These are phyloP conservation scores for Drosophila malerkotliana DNA, from an alignment of 1,140 invertebrate species.

Conservation along the genomic window DNA sequence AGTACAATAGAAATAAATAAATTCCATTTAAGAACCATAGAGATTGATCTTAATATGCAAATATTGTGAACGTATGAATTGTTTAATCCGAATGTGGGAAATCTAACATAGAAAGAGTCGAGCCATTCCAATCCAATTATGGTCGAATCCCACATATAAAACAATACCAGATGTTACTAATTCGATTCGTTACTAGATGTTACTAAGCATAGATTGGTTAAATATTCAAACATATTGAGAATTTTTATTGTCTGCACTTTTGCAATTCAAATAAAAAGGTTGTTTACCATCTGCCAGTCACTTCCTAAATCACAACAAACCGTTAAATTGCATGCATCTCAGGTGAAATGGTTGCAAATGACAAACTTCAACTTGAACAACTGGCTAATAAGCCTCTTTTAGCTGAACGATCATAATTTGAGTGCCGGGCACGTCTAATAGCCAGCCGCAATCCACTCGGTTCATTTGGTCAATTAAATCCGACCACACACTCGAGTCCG, in stretches of 20 bases:
- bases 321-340: slow-evolving; percentile 9
- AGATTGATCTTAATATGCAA: slow-evolving; percentile 14
- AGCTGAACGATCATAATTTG: slow-evolving; percentile 50
- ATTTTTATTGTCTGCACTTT: neutral
- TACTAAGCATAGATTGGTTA: neutral
- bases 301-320: slow-evolving; percentile 50
- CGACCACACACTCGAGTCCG: slow-evolving; percentile 8
- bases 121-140: slow-evolving; percentile 16
- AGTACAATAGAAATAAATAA: slow-evolving; percentile 51
- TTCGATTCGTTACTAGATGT: too few species aligned
- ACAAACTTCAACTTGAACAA: slow-evolving; percentile 75
- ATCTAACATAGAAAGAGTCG: neutral
- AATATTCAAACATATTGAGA: neutral
- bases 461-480: slow-evolving; percentile 57
- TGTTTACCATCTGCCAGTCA: slow-evolving; percentile 9
- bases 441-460: slow-evolving; percentile 50
- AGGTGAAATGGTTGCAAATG: slow-evolving; percentile 28
- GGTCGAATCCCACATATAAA: slow-evolving; percentile 25
- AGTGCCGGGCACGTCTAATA: slow-evolving; percentile 50
- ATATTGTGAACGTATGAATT: slow-evolving; percentile 19
- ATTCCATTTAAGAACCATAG: slow-evolving; percentile 1
- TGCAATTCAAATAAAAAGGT: slow-evolving; percentile 19
- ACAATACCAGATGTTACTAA: slow-evolving; percentile 22
- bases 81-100: neutral
- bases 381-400: slow-evolving; percentile 42